Evolutionary conservation across 2,888 invertebrate genomes (phyloP), one percentile per base, ranked within the genome.

Genomic region (Acrocera orbiculus): DNA sequence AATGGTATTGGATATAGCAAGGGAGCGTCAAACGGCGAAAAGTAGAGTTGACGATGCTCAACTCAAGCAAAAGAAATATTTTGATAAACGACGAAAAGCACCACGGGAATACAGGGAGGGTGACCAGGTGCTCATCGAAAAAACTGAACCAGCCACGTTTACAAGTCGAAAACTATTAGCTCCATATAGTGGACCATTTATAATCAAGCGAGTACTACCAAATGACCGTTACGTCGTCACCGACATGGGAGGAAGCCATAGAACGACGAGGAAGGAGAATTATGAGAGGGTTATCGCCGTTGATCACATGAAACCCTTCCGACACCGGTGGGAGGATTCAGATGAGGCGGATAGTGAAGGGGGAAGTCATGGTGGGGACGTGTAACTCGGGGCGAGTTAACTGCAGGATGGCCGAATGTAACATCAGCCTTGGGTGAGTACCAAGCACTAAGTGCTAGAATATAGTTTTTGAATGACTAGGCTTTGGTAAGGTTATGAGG

Each of bases 151-250:
- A 15, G 39, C 44, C 2, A 30, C 34, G 2, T 42, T 41, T 8
- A 34, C 22, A 14, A 45, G 41, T 33, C 44, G 47, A 33, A 48
- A 47, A 37, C 34, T 46, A 10, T 42, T 46, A 16, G 42, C 43
- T 4, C 45, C 44, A 31, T 47, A 35, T 39, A 43, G 42, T 32
- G 47, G 47, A 6, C 48, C 47, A 14, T 47, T 46, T 32, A 42
- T 35, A 11, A 39, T 47, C 14, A 38, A 39, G 23, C n/a, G 4
- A 14, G 13, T 26, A 8, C 4, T 26, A 13, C 25, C 11, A 9
- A 26, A 26, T 26, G 25, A 26, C 5, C n/a, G 25, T 11, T 26
- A 26, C 13, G 11, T 26, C 10, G 26, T 11, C 5, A n/a, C 4
- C 6, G 25, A 26, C 4, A 26, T 26, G 25, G n/a, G n/a, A n/a